These are phyloP conservation scores for Addax nasomaculatus DNA, from an alignment of 2,113 vertebrate genomes.

Conservation along the genomic window DNA sequence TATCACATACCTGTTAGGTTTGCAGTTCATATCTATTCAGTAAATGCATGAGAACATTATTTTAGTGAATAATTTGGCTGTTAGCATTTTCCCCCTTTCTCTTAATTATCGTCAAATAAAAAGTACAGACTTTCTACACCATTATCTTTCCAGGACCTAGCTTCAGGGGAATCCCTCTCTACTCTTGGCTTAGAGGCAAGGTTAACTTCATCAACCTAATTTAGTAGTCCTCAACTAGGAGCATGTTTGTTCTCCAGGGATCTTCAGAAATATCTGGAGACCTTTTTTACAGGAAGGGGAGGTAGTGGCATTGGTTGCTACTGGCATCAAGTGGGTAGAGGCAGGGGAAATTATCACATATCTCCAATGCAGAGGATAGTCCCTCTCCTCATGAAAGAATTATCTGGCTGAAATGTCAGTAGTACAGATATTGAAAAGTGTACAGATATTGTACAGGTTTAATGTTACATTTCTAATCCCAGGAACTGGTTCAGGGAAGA, in stretches of 20 bases:
- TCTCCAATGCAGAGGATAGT: neutral
- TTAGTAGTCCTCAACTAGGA: neutral
- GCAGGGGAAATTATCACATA: neutral
- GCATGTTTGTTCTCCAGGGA: neutral
- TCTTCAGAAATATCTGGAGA: neutral
- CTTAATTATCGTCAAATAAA: neutral
- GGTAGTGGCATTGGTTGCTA: rapidly evolving
- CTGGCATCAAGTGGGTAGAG: neutral
- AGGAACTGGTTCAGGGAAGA: neutral
- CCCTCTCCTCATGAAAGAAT: neutral
- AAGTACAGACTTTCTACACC: neutral
- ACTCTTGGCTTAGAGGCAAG: neutral
- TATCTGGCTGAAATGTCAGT: neutral
- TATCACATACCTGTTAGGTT: neutral
- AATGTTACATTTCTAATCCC: neutral
- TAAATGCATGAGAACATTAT: neutral
- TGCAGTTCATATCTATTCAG: neutral
- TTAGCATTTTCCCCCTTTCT: neutral
- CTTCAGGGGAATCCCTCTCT: neutral
- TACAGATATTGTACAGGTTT: neutral
- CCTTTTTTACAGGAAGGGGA: neutral
- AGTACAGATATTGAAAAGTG: neutral
- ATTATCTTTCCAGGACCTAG: neutral
- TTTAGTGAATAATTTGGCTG: neutral
- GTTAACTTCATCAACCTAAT: neutral